These are phyloP conservation scores for Tetrapedia diversipes DNA, from an alignment of 2,888 invertebrate species.

Conservation along the genomic window DNA sequence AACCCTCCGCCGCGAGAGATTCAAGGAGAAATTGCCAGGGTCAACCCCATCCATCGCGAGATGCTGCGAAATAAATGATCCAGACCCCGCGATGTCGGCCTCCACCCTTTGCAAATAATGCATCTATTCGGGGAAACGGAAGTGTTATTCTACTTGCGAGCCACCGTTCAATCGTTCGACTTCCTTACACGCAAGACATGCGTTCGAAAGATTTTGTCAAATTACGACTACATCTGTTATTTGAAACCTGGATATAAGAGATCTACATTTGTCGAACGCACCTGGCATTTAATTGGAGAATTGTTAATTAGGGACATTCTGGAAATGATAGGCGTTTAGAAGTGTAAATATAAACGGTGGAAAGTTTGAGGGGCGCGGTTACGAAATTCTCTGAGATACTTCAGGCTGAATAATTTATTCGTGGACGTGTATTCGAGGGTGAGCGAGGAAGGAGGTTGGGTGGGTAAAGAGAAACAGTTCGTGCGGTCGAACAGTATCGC, in stretches of 20 bases:
- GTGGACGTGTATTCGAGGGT: slow-evolving; percentile 1
- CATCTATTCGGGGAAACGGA: slow-evolving; percentile 9
- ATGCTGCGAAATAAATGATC: slow-evolving; percentile 57
- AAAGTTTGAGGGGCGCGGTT: not conserved
- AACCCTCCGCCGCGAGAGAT: slow-evolving; percentile 54
- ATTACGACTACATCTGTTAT: too few relatives aligned
- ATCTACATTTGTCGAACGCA: too few relatives aligned
- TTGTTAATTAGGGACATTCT: not conserved
- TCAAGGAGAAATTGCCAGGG: slow-evolving; percentile 69
- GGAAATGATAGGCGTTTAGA: not conserved
- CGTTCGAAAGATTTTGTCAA: not conserved
- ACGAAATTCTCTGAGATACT: slow-evolving; percentile 24
- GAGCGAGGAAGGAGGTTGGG: not conserved
- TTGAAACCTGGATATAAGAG: too few relatives aligned
- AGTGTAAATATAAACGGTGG: slow-evolving; percentile 1
- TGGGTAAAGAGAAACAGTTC: not conserved
- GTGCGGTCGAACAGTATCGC: slow-evolving; percentile 29
- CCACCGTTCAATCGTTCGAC: not conserved
- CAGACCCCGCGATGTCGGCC: slow-evolving; percentile 13
- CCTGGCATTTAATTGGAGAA: not conserved
- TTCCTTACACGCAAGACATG: too few relatives aligned
- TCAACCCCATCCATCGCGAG: slow-evolving; percentile 59
- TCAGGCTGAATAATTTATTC: slow-evolving; percentile 36
- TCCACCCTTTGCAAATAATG: slow-evolving; percentile 7
- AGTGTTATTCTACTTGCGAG: too few relatives aligned